These are phyloP conservation scores for Zaprionus ghesquierei DNA, from an alignment of 1,140 invertebrate species.

Conservation along the genomic window DNA sequence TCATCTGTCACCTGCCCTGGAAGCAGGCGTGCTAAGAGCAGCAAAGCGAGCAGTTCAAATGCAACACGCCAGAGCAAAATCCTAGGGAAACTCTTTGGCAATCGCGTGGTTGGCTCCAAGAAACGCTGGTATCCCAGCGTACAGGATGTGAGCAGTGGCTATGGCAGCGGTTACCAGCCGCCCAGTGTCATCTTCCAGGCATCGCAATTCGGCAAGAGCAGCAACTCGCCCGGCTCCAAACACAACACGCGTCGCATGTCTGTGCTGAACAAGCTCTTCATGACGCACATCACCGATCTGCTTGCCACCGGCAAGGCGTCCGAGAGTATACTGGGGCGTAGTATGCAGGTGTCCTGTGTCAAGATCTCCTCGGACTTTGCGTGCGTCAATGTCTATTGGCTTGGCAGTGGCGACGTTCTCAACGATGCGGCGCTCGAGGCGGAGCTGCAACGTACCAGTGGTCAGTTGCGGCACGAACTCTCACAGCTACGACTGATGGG, in stretches of 20 bases:
- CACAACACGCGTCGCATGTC: slow-evolving; percentile 83
- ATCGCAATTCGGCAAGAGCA: slow-evolving; percentile 53
- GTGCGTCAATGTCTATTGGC: slow-evolving; percentile 88
- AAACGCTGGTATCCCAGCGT: slow-evolving; percentile 64
- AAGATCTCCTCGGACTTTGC: slow-evolving; percentile 86
- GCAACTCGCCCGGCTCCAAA: slow-evolving; percentile 73
- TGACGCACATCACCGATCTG: slow-evolving; percentile 89
- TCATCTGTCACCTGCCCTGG: not conserved
- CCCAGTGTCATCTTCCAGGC: slow-evolving; percentile 40
- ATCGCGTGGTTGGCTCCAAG: slow-evolving; percentile 60
- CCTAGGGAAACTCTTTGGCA: slow-evolving; percentile 65
- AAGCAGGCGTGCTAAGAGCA: slow-evolving; percentile 23
- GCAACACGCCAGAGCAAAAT: slow-evolving; percentile 61
- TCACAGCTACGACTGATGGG: slow-evolving; percentile 88
- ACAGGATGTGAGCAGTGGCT: not conserved
- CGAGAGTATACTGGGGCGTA: slow-evolving; percentile 84
- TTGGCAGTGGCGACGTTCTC: slow-evolving; percentile 83
- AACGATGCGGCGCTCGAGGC: slow-evolving; percentile 83
- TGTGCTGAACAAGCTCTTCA: slow-evolving; percentile 90
- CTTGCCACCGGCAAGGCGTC: slow-evolving; percentile 87
- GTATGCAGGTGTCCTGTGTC: slow-evolving; percentile 88
- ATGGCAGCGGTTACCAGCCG: slow-evolving; percentile 14
- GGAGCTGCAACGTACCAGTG: slow-evolving; percentile 84
- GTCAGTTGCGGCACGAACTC: slow-evolving; percentile 86
- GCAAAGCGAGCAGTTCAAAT: slow-evolving; percentile 9